phyloP scores from a whole-genome alignment of 2,888 invertebrate species.

The Apamea epomidion region DNA sequence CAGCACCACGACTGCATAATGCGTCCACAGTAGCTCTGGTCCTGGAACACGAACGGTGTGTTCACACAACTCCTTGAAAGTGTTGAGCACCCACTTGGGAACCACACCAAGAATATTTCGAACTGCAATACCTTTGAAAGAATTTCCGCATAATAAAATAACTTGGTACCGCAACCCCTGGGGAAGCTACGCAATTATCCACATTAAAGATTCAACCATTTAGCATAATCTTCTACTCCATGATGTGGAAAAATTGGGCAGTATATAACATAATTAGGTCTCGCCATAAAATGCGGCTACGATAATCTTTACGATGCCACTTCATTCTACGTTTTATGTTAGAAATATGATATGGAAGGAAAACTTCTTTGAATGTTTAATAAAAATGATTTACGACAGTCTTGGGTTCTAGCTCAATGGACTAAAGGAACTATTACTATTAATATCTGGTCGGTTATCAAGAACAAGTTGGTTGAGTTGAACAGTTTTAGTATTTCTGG shows the following conservation, averaged over 20 bases:
- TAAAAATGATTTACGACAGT: constrained; percentile 43
- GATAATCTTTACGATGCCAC: constrained; percentile 60
- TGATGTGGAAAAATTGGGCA: constrained; percentile 61
- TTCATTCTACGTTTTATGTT: constrained; percentile 48
- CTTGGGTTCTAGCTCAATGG: constrained; percentile 4
- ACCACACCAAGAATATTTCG: constrained; percentile 29
- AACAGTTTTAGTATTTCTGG: constrained; percentile 16
- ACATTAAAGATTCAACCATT: constrained; percentile 62
- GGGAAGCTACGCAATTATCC: constrained; percentile 57
- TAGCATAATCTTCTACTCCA: constrained; percentile 63
- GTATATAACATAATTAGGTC: constrained; percentile 64
- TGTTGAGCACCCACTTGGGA: constrained; percentile 42
- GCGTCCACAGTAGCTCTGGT: constrained; percentile 16
- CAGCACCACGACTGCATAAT: constrained; percentile 43
- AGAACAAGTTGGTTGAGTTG: constrained; percentile 21
- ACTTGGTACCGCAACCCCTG: constrained; percentile 43
- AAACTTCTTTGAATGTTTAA: constrained; percentile 46
- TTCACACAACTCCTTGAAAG: constrained; percentile 33
- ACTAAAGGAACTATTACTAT: constrained; percentile 42
- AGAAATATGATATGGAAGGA: constrained; percentile 34
- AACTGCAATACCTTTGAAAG: constrained; percentile 45
- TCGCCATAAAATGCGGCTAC: constrained; percentile 53
- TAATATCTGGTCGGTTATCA: constrained; percentile 33
- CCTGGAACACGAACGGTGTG: constrained; percentile 31
- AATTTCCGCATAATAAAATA: constrained; percentile 56